Conservation (phyloP, 2,888 invertebrate species). For the Platypus cylindrus region DNA sequence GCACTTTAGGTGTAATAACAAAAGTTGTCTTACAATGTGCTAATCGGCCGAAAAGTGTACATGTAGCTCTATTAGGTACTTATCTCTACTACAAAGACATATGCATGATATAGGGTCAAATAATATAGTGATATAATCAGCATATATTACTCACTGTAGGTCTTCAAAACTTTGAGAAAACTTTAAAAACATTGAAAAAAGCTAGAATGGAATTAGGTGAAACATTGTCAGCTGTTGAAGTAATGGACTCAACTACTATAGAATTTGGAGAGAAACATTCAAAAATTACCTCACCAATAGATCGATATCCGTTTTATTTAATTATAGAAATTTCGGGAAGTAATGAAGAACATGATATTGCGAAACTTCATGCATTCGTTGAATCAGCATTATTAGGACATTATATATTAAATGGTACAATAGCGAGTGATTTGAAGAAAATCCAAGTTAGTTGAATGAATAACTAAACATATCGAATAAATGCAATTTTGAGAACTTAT, state of each 20-base stretch:
- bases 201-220: constrained; percentile 70
- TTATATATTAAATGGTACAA: constrained; percentile 67
- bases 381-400: constrained; percentile 55
- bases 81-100: too few relatives aligned
- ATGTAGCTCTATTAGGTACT: constrained; percentile 22
- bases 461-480: neutral
- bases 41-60: constrained; percentile 47
- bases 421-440: constrained; percentile 66
- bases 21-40: constrained; percentile 85
- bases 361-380: constrained; percentile 70
- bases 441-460: constrained; percentile 44
- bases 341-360: constrained; percentile 67
- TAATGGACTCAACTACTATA: constrained; percentile 71
- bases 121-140: neutral
- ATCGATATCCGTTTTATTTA: constrained; percentile 67
- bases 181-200: constrained; percentile 59
- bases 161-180: constrained; percentile 60
- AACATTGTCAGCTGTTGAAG: constrained; percentile 89
- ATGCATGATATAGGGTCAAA: too few relatives aligned
- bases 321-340: constrained; percentile 80
- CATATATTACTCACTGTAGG: constrained; percentile 38
- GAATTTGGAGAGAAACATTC: constrained; percentile 48
- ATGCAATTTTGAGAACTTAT: neutral
- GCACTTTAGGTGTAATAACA: constrained; percentile 87
- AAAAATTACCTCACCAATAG: constrained; percentile 46